phyloP scores from a whole-genome alignment of 1,140 invertebrate genomes.

The Nasonia longicornis region DNA sequence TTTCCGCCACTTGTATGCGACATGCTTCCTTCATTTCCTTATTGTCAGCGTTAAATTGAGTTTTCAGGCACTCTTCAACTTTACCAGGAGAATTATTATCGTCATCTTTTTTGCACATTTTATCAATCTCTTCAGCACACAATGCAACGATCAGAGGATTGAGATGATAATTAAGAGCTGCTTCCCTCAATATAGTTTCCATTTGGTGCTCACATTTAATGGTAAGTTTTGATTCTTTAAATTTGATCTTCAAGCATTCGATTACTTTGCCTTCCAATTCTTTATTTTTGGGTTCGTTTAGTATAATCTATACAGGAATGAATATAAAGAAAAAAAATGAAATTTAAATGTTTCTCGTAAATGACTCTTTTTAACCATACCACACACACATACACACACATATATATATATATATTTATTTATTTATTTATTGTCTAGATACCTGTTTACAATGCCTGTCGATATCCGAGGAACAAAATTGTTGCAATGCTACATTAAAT shows the following conservation, averaged over 20 bases:
- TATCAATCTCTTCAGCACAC: conserved; percentile 75
- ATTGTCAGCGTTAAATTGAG: conserved; percentile 77
- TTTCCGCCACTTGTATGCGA: conserved; percentile 82
- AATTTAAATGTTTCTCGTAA: background rate
- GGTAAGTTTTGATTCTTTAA: conserved; percentile 79
- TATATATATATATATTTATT: background rate
- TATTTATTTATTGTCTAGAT: conserved; percentile 48
- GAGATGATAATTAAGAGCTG: conserved; percentile 87
- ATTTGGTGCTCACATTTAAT: conserved; percentile 86
- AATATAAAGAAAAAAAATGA: conserved; percentile 15
- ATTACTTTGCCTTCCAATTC: conserved; percentile 72
- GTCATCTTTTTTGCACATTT: conserved; percentile 67
- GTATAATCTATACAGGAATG: conserved; percentile 57
- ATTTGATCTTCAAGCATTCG: conserved; percentile 81
- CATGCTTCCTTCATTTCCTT: conserved; percentile 80
- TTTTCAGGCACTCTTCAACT: conserved; percentile 91
- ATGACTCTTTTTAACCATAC: background rate
- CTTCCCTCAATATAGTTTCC: conserved; percentile 83
- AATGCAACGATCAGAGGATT: conserved; percentile 85
- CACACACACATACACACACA: too few species aligned
- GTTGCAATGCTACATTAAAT: conserved; percentile 89
- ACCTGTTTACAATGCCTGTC: conserved; percentile 75
- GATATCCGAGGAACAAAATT: conserved; percentile 81
- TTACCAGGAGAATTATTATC: conserved; percentile 61
- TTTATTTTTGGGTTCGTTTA: conserved; percentile 61